A percentile compares a stretch with the other conserved stretches of the same genome.
These are phyloP conservation scores for Invenusta paracnida DNA, from an alignment of 2,888 invertebrate species.

Conservation along the genomic window DNA sequence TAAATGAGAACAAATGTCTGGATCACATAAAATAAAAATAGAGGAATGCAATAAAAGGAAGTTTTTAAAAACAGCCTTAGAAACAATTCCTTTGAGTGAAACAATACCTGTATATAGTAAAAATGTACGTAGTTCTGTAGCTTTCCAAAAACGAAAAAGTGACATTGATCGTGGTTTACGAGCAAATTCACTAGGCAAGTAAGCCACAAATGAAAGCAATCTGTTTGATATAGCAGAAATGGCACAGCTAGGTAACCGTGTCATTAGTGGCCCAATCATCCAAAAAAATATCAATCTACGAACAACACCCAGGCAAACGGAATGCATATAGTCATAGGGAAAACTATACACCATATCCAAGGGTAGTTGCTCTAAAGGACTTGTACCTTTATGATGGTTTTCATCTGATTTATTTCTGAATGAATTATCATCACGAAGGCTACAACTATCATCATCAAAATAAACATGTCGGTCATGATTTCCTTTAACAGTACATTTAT, in stretches of 20 bases:
- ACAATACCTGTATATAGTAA: not conserved
- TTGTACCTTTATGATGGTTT: not conserved
- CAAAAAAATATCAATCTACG: conserved; percentile 50
- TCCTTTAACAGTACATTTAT: not conserved
- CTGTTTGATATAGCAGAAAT: not conserved
- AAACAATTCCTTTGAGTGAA: not conserved
- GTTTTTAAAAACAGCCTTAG: not conserved
- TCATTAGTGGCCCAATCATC: conserved; percentile 39
- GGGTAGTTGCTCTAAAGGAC: not conserved
- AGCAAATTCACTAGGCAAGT: not conserved
- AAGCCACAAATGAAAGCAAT: not conserved
- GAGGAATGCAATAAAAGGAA: not conserved
- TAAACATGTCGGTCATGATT: not conserved
- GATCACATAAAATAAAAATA: not conserved
- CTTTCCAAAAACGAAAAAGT: not conserved
- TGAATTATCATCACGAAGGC: not conserved
- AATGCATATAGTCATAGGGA: conserved; percentile 51
- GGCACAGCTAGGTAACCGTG: not conserved
- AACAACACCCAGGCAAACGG: conserved; percentile 52
- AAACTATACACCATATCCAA: not conserved
- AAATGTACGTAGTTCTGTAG: not conserved
- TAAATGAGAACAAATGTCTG: not conserved
- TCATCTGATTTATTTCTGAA: not conserved
- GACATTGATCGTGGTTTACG: not conserved
- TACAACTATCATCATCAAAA: not conserved